Conservation (phyloP, 2,888 invertebrate genomes). For the Cenopis cana region DNA sequence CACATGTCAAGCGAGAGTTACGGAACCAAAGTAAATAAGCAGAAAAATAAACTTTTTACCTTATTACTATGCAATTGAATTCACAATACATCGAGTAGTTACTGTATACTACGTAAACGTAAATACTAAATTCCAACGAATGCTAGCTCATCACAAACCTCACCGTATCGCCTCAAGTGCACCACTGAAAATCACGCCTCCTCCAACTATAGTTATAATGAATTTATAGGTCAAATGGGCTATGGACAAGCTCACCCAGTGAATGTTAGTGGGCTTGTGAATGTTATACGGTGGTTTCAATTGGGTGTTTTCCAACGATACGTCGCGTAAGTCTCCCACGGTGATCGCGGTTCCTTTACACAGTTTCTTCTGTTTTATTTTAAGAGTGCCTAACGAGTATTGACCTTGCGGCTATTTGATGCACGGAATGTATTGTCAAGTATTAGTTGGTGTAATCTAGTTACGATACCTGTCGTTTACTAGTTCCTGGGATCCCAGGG, state of each 20-base stretch:
- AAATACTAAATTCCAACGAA: slow-evolving; percentile 12
- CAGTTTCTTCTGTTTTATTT: slow-evolving; percentile 10
- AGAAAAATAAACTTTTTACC: not conserved
- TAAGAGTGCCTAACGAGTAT: not conserved
- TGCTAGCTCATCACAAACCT: not conserved
- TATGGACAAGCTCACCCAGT: not conserved
- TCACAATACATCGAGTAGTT: not conserved
- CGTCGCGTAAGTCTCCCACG: slow-evolving; percentile 5
- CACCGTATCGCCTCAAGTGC: not conserved
- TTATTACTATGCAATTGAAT: not conserved
- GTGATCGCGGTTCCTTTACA: not conserved
- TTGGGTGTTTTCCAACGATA: slow-evolving; percentile 35
- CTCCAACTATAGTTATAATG: not conserved
- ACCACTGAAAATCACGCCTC: not conserved
- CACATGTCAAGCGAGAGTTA: not conserved
- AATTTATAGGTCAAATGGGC: not conserved
- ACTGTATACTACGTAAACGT: slow-evolving; percentile 8
- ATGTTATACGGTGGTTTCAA: not conserved
- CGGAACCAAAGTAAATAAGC: too few species aligned
- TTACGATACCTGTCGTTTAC: too few species aligned
- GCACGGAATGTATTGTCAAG: not conserved
- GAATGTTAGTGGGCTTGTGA: not conserved
- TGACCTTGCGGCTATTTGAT: not conserved
- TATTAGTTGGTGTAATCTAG: not conserved
- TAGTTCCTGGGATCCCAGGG: too few species aligned